Base-by-base conservation (phyloP, 2,888 invertebrate genomes). In the Heteromurus nitidus region DNA sequence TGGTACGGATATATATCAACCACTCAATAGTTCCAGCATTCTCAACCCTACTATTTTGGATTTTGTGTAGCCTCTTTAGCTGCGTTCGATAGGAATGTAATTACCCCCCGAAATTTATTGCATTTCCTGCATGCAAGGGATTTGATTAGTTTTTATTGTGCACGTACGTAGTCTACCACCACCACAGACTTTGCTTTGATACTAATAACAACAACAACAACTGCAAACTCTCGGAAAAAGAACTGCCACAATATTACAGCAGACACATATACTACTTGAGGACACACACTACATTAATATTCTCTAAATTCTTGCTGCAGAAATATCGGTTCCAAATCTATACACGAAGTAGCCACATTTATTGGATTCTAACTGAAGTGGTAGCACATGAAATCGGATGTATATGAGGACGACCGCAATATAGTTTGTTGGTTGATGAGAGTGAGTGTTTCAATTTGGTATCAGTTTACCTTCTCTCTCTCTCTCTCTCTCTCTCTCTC, bases 121-220 rank as follows among this genome's bases (percentile, higher is more conserved):
- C 76, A 80, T 80, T 80, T 83, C 76, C 83, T 80, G 80, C 80
- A 83, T 83, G 83, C 80, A 80, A 80, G 72, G 67, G 70, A 60
- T 76, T 74, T 83, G 83, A 83, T 83, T 80, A 83, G 75, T 83
- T 80, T 83, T 76, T 73, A 73, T 60, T 67, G 47, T 62, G 62
- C 47, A 47, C 30, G 62, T 47, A 24, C 20, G 42, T 60, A 26
- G n/a, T n/a, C n/a, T 55, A 53, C 24, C 47, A 67, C 47, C 20
- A 67, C 47, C 28, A n/a, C 20, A 47, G 11, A 47, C 47, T n/a
- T n/a, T n/a, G n/a, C n/a, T n/a, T n/a, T n/a, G n/a, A n/a, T n/a
- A n/a, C n/a, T n/a, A 36, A 36, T 36, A 36, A 36, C 5, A 36
- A 36, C 36, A 36, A 36, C 36, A 36, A n/a, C n/a, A n/a, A n/a